phyloP scores from a whole-genome alignment of 2,888 invertebrate genomes.

The Ceriagrion tenellum region DNA sequence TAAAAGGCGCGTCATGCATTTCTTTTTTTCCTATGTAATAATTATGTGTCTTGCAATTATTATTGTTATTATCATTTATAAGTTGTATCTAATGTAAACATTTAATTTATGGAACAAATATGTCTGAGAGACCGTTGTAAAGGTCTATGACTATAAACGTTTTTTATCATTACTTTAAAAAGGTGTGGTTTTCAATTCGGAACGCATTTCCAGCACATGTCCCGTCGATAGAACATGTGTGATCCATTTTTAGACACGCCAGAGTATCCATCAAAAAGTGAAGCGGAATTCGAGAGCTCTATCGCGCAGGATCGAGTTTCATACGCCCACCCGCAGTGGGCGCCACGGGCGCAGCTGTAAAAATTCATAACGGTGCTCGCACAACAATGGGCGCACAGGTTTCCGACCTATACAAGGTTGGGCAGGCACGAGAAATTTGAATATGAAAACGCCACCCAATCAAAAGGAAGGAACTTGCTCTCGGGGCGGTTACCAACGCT shows the following conservation, averaged over 20 bases:
- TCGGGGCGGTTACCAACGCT: background rate
- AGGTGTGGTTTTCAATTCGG: too few species aligned
- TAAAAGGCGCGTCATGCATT: too few species aligned
- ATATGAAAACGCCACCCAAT: background rate
- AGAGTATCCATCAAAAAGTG: background rate
- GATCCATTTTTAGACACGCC: background rate
- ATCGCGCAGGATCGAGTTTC: background rate
- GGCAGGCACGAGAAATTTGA: background rate
- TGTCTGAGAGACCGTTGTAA: too few species aligned
- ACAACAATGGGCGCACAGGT: background rate
- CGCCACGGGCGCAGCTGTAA: background rate
- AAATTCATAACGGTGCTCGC: slow-evolving; percentile 28
- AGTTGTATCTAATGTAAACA: too few species aligned
- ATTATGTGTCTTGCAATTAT: too few species aligned
- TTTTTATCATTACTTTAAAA: too few species aligned
- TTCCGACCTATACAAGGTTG: slow-evolving; percentile 4
- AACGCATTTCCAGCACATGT: too few species aligned
- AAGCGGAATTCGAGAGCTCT: background rate
- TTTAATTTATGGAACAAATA: too few species aligned
- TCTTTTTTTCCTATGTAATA: too few species aligned
- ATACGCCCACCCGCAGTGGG: background rate
- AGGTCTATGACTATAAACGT: too few species aligned
- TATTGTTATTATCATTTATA: too few species aligned
- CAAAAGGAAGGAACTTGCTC: background rate
- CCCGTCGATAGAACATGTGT: background rate